Percentiles rank a stretch among this genome's conserved stretches.
These are phyloP conservation scores for Caretta caretta DNA, from an alignment of 2,113 vertebrate genomes.

Conservation along the genomic window DNA sequence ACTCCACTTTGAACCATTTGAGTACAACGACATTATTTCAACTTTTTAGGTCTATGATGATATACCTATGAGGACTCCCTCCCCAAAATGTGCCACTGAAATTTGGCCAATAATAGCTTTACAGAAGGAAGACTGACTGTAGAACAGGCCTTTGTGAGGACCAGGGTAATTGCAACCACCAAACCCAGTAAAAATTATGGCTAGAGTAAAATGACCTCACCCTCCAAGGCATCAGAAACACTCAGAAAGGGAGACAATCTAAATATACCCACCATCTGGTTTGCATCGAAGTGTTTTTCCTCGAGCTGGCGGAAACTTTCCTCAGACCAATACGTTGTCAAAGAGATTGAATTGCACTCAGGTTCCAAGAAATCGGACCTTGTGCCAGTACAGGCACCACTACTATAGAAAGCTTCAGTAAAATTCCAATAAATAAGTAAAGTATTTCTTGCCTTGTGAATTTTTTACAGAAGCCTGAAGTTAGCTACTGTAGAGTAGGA, in stretches of 20 bases:
- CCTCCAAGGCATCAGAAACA: neutral
- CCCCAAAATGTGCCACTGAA: neutral
- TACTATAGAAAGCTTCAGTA: neutral
- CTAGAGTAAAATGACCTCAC: neutral
- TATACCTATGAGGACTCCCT: neutral
- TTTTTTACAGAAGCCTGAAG: neutral
- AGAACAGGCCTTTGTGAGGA: neutral
- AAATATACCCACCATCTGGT: neutral
- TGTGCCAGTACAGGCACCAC: neutral
- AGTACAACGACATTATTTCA: neutral
- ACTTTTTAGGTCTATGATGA: neutral
- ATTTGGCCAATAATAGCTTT: no score
- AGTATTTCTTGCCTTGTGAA: neutral
- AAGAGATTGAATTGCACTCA: neutral
- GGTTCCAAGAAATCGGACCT: neutral
- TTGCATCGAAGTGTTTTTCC: neutral
- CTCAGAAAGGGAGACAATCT: neutral
- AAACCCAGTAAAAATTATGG: neutral
- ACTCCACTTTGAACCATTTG: neutral
- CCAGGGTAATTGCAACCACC: no score
- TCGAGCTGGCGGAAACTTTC: neutral
- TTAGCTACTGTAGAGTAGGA: neutral
- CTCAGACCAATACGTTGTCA: neutral
- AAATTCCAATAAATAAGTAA: neutral
- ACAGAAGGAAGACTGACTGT: neutral